These are phyloP conservation scores for Selene dorsalis DNA, from an alignment of 2,797 vertebrate species.

Conservation along the genomic window DNA sequence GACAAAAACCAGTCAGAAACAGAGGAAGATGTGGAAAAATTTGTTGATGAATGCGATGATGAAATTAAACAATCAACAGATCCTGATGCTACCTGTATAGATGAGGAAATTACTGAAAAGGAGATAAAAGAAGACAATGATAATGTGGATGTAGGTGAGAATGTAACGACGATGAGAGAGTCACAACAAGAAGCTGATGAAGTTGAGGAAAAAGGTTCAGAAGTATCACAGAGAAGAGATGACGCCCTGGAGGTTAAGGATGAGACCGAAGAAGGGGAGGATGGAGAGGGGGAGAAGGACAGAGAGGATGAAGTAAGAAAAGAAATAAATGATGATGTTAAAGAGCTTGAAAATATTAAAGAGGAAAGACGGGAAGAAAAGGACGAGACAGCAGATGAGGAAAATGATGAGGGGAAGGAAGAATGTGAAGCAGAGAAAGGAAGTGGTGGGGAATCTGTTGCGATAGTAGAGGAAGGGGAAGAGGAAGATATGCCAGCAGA, in stretches of 20 bases:
- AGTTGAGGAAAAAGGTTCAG: constrained; percentile 37
- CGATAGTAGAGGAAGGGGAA: constrained; percentile 29
- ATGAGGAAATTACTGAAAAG: constrained; percentile 25
- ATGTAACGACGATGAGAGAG: neutral
- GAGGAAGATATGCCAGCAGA: constrained; percentile 31
- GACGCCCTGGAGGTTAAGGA: constrained; percentile 11
- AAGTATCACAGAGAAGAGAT: constrained; percentile 21
- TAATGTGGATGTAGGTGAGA: constrained; percentile 20
- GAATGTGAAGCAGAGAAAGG: constrained; percentile 25
- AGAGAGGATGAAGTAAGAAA: constrained; percentile 30
- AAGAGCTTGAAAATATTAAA: constrained; percentile 20
- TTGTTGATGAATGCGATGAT: constrained; percentile 33
- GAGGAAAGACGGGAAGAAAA: constrained; percentile 3
- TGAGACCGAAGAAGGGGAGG: constrained; percentile 25
- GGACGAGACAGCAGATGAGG: neutral
- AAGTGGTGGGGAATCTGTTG: constrained; percentile 18
- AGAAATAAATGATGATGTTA: constrained; percentile 27
- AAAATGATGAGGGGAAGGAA: constrained; percentile 9
- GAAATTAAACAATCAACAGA: constrained; percentile 40
- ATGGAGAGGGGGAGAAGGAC: neutral
- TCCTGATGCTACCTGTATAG: neutral
- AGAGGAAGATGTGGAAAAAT: constrained; percentile 68
- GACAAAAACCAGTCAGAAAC: constrained; percentile 58
- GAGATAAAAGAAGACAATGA: constrained; percentile 1
- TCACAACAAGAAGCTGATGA: constrained; percentile 28